Conservation (phyloP, 1,140 invertebrate genomes). For the Eurosta solidaginis region DNA sequence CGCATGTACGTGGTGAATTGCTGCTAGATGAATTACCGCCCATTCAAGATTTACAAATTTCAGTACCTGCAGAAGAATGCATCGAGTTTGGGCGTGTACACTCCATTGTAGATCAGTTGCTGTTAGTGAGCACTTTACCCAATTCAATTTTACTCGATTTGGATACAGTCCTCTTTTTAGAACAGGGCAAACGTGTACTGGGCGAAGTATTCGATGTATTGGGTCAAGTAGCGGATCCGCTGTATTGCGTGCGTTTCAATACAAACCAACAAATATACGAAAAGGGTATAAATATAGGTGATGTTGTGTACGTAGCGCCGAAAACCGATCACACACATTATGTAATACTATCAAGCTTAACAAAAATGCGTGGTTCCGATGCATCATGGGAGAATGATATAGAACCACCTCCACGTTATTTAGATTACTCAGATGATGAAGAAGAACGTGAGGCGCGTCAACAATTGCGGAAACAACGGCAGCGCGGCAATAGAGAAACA, state of each 20-base stretch:
- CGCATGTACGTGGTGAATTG: conserved; percentile 52
- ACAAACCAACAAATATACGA: conserved; percentile 72
- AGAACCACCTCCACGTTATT: conserved; percentile 73
- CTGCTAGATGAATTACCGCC: conserved; percentile 75
- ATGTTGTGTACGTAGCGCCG: conserved; percentile 80
- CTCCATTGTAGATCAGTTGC: conserved; percentile 74
- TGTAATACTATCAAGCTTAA: conserved; percentile 74
- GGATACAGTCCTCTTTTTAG: conserved; percentile 82
- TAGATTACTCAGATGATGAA: conserved; percentile 90
- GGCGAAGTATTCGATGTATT: conserved; percentile 90
- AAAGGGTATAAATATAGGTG: conserved; percentile 67
- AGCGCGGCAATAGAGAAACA: background rate
- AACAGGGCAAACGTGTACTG: conserved; percentile 71
- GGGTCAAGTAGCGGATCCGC: conserved; percentile 76
- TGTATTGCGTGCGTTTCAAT: conserved; percentile 85
- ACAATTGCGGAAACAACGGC: conserved; percentile 55
- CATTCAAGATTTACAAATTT: conserved; percentile 81
- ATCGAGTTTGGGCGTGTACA: conserved; percentile 74
- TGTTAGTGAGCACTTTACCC: conserved; percentile 72
- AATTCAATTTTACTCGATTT: conserved; percentile 78
- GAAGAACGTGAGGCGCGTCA: conserved; percentile 68
- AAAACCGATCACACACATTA: conserved; percentile 73
- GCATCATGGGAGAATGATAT: conserved; percentile 82
- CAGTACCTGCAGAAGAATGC: conserved; percentile 75
- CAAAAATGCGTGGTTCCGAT: conserved; percentile 79